Conservation (phyloP, 2,797 vertebrate genomes). For the Tamandua tetradactyla region DNA sequence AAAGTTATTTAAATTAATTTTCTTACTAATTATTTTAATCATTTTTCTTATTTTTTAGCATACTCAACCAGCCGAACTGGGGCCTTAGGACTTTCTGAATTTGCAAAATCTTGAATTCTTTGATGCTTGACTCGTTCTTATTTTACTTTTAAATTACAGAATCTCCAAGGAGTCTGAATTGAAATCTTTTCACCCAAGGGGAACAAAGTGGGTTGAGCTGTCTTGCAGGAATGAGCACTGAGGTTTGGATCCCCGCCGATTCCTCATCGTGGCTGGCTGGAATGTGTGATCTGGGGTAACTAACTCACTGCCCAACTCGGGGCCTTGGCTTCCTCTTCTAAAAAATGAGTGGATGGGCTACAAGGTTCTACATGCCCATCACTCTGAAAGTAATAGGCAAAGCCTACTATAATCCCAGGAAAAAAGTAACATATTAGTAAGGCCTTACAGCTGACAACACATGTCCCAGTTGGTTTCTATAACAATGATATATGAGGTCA, state of each 20-base stretch:
- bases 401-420: background rate
- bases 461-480: background rate
- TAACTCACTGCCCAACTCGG: background rate
- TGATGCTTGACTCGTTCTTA: background rate
- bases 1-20: background rate
- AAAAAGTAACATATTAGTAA: background rate
- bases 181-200: background rate
- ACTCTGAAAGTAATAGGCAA: background rate
- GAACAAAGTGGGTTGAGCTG: background rate
- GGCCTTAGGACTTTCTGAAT: background rate
- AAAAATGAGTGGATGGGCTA: background rate
- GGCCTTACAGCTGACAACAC: background rate
- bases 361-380: background rate
- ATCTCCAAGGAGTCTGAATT: background rate
- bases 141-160: background rate
- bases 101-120: background rate
- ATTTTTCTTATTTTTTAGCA: background rate
- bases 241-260: background rate
- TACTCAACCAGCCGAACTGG: background rate
- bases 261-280: background rate
- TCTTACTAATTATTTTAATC: background rate
- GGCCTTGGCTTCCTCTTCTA: background rate
- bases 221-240: background rate
- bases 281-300: background rate
- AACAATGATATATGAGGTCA: background rate